phyloP scores from a whole-genome alignment of 2,797 vertebrate genomes.

The Psittacula derbiana region DNA sequence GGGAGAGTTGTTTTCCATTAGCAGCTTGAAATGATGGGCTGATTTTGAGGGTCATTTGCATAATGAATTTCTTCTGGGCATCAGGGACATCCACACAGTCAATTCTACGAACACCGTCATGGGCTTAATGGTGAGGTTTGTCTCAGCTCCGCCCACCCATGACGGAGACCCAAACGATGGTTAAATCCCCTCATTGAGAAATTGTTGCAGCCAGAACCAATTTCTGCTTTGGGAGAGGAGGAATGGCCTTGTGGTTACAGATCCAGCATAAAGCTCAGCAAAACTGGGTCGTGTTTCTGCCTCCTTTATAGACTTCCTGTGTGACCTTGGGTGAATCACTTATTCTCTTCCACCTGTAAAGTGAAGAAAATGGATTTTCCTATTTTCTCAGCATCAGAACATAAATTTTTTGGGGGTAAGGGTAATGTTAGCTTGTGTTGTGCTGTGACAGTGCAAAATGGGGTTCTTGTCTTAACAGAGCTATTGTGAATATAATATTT shows the following conservation, averaged over 20 bases:
- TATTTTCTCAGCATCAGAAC: background rate
- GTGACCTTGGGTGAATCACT: background rate
- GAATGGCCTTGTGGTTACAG: background rate
- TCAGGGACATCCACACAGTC: background rate
- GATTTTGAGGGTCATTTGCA: slow-evolving; percentile 16
- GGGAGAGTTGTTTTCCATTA: slow-evolving; percentile 30
- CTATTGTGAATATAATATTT: background rate
- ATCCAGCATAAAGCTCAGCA: background rate
- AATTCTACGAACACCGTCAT: background rate
- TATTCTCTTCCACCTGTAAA: slow-evolving; percentile 15
- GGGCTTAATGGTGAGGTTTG: background rate
- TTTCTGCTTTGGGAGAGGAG: background rate
- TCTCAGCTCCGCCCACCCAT: background rate
- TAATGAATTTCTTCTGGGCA: slow-evolving; percentile 13
- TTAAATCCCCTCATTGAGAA: slow-evolving; percentile 1
- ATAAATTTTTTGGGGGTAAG: background rate
- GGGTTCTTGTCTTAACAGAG: background rate
- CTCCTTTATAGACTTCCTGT: background rate
- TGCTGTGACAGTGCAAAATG: background rate
- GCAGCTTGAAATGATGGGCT: background rate
- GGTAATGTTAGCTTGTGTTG: background rate
- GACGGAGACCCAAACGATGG: background rate
- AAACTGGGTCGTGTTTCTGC: background rate
- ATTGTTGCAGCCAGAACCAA: slow-evolving; percentile 22
- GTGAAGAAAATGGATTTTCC: background rate